Evolutionary conservation across 2,797 vertebrate species (phyloP).

Genomic region (Melanotaenia maccullochi): DNA sequence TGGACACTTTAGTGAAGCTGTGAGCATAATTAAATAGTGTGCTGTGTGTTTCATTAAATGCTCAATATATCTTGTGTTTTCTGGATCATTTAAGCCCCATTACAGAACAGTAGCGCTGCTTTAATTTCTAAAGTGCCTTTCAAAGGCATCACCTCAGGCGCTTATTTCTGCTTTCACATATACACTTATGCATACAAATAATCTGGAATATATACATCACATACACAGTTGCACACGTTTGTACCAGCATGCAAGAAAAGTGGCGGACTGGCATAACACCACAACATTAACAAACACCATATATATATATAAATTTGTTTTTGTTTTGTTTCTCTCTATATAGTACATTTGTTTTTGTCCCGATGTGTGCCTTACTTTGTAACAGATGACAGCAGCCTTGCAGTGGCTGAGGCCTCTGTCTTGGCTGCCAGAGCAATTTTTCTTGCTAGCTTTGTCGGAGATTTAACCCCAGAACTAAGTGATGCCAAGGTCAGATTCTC

Average conservation of each 20-base stretch:
- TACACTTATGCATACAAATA: slow-evolving; percentile 26
- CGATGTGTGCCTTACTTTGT: slow-evolving; percentile 41
- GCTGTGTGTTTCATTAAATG: slow-evolving; percentile 86
- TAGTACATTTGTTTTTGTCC: slow-evolving; percentile 12
- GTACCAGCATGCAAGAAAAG: slow-evolving; percentile 19
- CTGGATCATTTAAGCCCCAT: slow-evolving; percentile 90
- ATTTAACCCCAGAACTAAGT: slow-evolving; percentile 70
- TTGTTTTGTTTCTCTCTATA: slow-evolving; percentile 25
- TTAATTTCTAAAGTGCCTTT: slow-evolving; percentile 90
- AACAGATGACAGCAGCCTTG: slow-evolving; percentile 73
- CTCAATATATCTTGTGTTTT: slow-evolving; percentile 90
- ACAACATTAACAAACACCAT: slow-evolving; percentile 9
- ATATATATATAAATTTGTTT: not conserved
- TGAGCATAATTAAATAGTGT: slow-evolving; percentile 77
- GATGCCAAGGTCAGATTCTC: slow-evolving; percentile 75
- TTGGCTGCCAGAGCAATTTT: slow-evolving; percentile 66
- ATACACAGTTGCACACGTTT: slow-evolving; percentile 23
- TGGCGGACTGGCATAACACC: slow-evolving; percentile 18
- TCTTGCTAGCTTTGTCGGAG: slow-evolving; percentile 69
- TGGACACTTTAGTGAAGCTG: slow-evolving; percentile 60
- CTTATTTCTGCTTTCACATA: slow-evolving; percentile 49
- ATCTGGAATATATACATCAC: slow-evolving; percentile 5
- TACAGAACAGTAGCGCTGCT: slow-evolving; percentile 85
- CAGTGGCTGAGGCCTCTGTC: slow-evolving; percentile 41
- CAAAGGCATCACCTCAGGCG: slow-evolving; percentile 82